phyloP scores from a whole-genome alignment of 2,797 vertebrate genomes.

The Eidolon dupreanum region DNA sequence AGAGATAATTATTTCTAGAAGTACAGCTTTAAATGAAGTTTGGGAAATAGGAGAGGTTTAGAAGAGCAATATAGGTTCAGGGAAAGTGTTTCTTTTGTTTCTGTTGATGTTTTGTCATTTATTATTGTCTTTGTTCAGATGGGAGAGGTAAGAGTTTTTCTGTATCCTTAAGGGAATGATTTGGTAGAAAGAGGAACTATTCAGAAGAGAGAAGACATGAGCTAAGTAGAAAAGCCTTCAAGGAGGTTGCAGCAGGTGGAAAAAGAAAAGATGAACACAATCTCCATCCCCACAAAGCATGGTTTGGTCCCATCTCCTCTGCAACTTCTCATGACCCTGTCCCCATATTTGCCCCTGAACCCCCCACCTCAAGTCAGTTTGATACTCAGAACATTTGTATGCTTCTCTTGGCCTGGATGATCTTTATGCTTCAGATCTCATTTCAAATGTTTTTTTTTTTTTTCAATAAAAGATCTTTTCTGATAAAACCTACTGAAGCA shows the following conservation, averaged over 20 bases:
- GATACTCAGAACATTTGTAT: not conserved
- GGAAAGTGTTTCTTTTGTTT: not conserved
- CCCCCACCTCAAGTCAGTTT: not conserved
- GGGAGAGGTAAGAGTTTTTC: not conserved
- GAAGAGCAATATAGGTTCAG: not conserved
- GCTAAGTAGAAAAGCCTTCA: not conserved
- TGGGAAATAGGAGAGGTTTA: not conserved
- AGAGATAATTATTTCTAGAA: not conserved
- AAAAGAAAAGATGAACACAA: not conserved
- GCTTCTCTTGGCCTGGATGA: not conserved
- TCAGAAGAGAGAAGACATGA: not conserved
- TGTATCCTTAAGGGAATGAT: not conserved
- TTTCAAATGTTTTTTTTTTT: not conserved
- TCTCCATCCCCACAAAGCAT: not conserved
- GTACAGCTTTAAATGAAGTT: not conserved
- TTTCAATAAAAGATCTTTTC: not conserved
- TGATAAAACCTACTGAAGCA: not conserved
- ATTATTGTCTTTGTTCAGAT: not conserved
- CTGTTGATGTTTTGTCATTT: not conserved
- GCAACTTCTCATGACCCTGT: not conserved
- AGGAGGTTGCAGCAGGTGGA: not conserved
- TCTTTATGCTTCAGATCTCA: not conserved
- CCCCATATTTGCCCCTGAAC: not conserved
- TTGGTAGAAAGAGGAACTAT: not conserved
- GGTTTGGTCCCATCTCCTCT: not conserved